A percentile compares a stretch with the other conserved stretches of the same genome.
Evolutionary conservation across 2,113 vertebrate genomes (phyloP).

Genomic region (Castor canadensis): DNA sequence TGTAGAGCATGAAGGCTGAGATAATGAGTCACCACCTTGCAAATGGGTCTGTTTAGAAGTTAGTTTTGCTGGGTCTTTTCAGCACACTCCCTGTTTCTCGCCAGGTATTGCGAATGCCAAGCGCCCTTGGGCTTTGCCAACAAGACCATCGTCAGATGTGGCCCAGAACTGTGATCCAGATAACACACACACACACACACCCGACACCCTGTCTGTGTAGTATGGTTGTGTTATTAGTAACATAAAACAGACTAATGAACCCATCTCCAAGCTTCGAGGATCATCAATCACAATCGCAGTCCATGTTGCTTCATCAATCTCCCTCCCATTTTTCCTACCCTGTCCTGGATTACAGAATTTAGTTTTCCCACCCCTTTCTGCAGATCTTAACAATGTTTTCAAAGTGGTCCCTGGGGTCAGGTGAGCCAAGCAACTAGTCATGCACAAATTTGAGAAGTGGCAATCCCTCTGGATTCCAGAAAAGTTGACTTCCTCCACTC

Average conservation of each 20-base stretch:
- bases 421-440: not conserved
- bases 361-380: not conserved
- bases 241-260: not conserved
- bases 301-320: not conserved
- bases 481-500: not conserved
- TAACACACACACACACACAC: too few relatives aligned
- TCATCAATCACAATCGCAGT: not conserved
- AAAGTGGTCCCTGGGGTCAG: accelerated
- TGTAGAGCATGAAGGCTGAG: not conserved
- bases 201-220: not conserved
- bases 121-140: not conserved
- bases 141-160: not conserved
- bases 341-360: not conserved
- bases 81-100: not conserved
- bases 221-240: not conserved
- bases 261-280: not conserved
- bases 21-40: not conserved
- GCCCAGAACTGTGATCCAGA: not conserved
- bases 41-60: not conserved
- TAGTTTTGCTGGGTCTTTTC: not conserved
- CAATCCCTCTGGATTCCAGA: not conserved
- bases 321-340: not conserved
- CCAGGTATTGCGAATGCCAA: not conserved
- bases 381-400: not conserved
- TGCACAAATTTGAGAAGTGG: not conserved